These are phyloP conservation scores for Oxyruncus cristatus DNA, from an alignment of 2,113 vertebrate genomes.

Conservation along the genomic window DNA sequence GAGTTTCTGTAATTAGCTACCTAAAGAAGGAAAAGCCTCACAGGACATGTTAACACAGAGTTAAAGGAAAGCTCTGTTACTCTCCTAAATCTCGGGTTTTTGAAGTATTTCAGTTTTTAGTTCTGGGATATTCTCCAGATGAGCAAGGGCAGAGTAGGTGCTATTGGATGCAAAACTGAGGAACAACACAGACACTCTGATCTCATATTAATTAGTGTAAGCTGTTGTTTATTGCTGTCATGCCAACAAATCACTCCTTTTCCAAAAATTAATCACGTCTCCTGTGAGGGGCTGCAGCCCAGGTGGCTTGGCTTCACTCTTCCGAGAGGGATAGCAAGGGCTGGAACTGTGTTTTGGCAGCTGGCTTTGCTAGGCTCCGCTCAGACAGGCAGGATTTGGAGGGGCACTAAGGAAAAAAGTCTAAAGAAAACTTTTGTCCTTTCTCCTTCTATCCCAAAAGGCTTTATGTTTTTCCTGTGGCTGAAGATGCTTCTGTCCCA, in stretches of 20 bases:
- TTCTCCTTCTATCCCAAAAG: neutral
- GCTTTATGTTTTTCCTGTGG: neutral
- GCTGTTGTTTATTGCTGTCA: constrained; percentile 44
- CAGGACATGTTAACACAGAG: neutral
- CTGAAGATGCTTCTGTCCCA: neutral
- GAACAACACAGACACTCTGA: neutral
- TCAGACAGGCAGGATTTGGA: neutral
- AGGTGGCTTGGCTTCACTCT: constrained; percentile 2
- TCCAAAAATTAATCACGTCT: constrained; percentile 42
- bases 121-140: neutral
- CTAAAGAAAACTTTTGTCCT: neutral
- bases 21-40: neutral
- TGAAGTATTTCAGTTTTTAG: neutral
- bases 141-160: neutral
- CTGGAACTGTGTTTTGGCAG: neutral
- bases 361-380: neutral
- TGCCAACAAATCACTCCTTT: constrained; percentile 36
- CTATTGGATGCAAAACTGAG: neutral
- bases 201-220: constrained; percentile 38
- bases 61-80: neutral
- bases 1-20: constrained; percentile 13
- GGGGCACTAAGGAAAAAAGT: neutral
- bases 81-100: neutral
- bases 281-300: neutral
- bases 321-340: neutral